Evolutionary conservation across 2,113 vertebrate genomes (phyloP).

Genomic region (Alligator mississippiensis): DNA sequence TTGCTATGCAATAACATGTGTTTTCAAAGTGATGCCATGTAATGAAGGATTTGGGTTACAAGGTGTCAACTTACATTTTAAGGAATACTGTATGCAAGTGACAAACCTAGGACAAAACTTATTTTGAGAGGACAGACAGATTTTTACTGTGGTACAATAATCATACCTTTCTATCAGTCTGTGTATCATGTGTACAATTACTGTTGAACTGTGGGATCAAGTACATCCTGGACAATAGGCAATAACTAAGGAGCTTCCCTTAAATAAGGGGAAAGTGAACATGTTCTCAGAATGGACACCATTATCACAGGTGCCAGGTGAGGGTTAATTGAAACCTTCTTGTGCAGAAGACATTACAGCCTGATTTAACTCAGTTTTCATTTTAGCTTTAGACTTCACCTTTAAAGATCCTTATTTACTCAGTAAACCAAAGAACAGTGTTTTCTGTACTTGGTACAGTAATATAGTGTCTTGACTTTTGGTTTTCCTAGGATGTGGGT

Average conservation of each 20-base stretch:
- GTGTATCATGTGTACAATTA: neutral
- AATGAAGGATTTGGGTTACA: neutral
- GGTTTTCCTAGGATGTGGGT: neutral
- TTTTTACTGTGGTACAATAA: conserved; percentile 1
- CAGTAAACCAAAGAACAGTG: neutral
- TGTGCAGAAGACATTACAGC: neutral
- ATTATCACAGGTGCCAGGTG: neutral
- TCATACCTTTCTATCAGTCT: neutral
- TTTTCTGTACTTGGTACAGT: neutral
- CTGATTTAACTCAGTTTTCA: conserved; percentile 22
- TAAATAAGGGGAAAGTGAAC: neutral
- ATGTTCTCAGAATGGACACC: neutral
- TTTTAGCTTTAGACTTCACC: conserved; percentile 2
- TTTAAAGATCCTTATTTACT: neutral
- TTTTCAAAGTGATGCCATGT: neutral
- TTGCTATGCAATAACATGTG: neutral
- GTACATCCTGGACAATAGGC: neutral
- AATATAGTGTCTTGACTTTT: neutral
- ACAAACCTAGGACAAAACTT: neutral
- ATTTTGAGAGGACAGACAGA: neutral
- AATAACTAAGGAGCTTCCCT: neutral
- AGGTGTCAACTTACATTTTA: neutral
- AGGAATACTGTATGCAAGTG: neutral
- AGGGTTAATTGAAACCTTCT: conserved; percentile 13
- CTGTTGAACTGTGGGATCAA: neutral